Base-by-base conservation (phyloP, 1,140 invertebrate species). In the Tetramorium simillimum region DNA sequence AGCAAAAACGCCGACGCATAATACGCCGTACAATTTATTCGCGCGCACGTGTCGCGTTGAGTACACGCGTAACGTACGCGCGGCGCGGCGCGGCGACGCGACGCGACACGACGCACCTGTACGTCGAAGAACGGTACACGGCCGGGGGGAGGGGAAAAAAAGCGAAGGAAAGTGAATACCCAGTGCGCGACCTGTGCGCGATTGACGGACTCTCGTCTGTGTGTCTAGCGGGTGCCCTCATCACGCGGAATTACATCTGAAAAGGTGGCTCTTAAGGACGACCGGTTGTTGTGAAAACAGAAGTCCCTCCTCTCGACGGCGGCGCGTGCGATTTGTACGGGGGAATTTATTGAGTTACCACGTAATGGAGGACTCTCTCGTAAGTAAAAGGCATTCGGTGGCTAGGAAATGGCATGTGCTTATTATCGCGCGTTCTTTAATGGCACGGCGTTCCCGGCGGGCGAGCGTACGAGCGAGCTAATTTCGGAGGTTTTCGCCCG, bases 271-370 rank as follows among this genome's bases (percentile, higher is more conserved):
- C 85, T 87, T 86, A 87, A 89, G 89, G 80, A 89, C 87, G 67
- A 87, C 87, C 75, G 88, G 72, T 88, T 89, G 78, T 87, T 89
- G 85, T 77, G 72, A 87, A 90, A 90, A 90, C 65, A 89, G 80
- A 84, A 58, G 88, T 63, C 63, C 51, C 86, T 86, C 86, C 43
- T 82, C 21, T 82, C 67, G 12, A 46, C n/a, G 28, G n/a, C 46
- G 77, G 40, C 84, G 65, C 85, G 85, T 46, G 63, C 65, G 69
- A 88, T 87, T 80, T 75, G 67, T 60, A 73, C 53, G 60, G 51
- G 65, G 65, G 67, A 90, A 88, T 90, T 86, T 88, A 90, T 90
- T 46, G 87, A 81, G 84, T 90, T 89, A 87, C 75, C 46, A 49
- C 43, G 43, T 58, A 88, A 88, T 60, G 51, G 80, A 73, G 67